Conservation (phyloP, 1,140 invertebrate species). For the Leucophenga varia region DNA sequence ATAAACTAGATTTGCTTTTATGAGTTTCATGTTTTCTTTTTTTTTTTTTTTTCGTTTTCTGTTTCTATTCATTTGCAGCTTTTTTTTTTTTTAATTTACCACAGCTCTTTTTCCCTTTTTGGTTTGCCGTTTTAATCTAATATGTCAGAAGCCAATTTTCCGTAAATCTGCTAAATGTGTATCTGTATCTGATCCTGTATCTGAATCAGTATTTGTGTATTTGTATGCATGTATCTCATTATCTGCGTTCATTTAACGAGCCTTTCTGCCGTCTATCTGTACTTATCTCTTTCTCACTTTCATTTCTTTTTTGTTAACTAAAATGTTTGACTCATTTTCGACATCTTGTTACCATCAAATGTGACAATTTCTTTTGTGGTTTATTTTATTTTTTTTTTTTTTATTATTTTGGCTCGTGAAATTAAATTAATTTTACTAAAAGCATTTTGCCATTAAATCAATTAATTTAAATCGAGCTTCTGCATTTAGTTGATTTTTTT, state of each 20-base stretch:
- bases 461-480: slow-evolving; percentile 47
- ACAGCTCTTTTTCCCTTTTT: slow-evolving; percentile 46
- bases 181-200: slow-evolving; percentile 9
- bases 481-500: slow-evolving; percentile 40
- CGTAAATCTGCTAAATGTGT: slow-evolving; percentile 10
- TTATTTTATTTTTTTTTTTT: slow-evolving; percentile 13
- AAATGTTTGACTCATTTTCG: background rate
- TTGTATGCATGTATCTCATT: background rate
- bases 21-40: slow-evolving; percentile 36
- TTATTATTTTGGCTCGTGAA: slow-evolving; percentile 16
- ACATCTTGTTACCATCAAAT: slow-evolving; percentile 35
- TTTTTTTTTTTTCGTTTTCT: slow-evolving; percentile 10
- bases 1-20: slow-evolving; percentile 53
- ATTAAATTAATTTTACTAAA: slow-evolving; percentile 48
- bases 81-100: slow-evolving; percentile 20
- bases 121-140: slow-evolving; percentile 51
- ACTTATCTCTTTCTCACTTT: background rate
- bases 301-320: slow-evolving; percentile 5
- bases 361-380: slow-evolving; percentile 45
- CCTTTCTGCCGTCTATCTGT: background rate
- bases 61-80: slow-evolving; percentile 22
- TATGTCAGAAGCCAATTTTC: slow-evolving; percentile 38
- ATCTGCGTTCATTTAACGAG: background rate
- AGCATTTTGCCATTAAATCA: slow-evolving; percentile 52
- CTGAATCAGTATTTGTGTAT: slow-evolving; percentile 11